Evolutionary conservation across 2,888 invertebrate genomes (phyloP), one percentile per base, ranked within the genome.

Genomic region (Drosophila hamatofila): DNA sequence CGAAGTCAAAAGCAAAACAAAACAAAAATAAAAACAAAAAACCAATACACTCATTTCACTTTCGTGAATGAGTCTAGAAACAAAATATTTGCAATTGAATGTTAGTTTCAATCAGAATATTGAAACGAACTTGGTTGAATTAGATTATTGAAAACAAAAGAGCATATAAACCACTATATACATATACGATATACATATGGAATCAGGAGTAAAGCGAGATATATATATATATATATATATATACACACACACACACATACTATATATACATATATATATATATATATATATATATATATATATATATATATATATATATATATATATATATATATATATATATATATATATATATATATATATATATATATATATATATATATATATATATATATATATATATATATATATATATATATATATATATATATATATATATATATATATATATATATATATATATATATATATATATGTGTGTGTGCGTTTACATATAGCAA

Each of bases 171-270:
- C 74, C 30, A 80, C 76, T 76, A 84, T 72, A 82, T 72, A 82
- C 85, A 84, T 82, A 84, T 88, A 80, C 78, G 64, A 83, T 80
- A 80, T 85, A 88, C 86, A 85, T 88, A 88, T 83, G 78, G 66
- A 84, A 65, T 39, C 61, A 61, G 61, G 51, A 68, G 70, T 59
- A 77, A 56, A 48, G 25, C 27, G 41, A 76, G 46, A 35, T 16
- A 6, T 14, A 35, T 14, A 35, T 35, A 35, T 27, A 27, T 27
- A 27, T 25, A 60, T 60, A 69, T 44, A 63, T 51, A 62, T 35
- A 80, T 65, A 70, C 37, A 69, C 23, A 65, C 56, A 65, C 23
- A 46, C 30, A 56, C 81, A 76, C 48, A 58, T 3, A 46, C 52
- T 6, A 4, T 16, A 6, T 12, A 21, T 21, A 21, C 7, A 21